Evolutionary conservation across 2,888 invertebrate genomes (phyloP), one percentile per base, ranked within the genome.

Genomic region (Oeneis ivallda): DNA sequence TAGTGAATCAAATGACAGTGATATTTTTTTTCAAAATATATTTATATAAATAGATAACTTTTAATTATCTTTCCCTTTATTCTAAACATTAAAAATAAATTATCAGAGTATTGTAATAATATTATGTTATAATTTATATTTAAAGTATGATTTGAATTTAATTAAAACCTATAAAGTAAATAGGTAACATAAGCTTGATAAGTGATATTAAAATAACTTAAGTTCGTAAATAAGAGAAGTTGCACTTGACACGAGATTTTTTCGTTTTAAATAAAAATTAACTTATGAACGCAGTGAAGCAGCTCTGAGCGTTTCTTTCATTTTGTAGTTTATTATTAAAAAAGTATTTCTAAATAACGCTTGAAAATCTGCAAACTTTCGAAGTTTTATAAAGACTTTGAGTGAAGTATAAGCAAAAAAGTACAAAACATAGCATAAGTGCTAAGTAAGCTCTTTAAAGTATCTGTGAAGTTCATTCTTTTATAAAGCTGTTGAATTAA

Each of bases 301-400:
- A 34, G 34, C 34, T 37, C 0, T 15, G 52, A 15, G 52, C 13
- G 4, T 9, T 52, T 32, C 8, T 32, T 13, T 52, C 13, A 26
- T 52, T 52, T 52, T 13, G 34, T 37, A 26, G 11, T 50, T 50
- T 50, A 26, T 50, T 50, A 50, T 34, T 34, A 53, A 53, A 53
- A 53, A 34, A 5, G n/a, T 52, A 32, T 15, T 53, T 34, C 43
- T 41, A 57, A 57, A 41, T 57, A 57, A 26, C 26, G 19, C 11
- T 26, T 34, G 52, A 34, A 53, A 34, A 53, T 34, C 34, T 15
- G 34, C 34, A 54, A 37, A 54, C 37, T 54, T 37, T 11, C 34
- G 54, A 54, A 34, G 54, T 37, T 37, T 53, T 26, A 32, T 53
- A 15, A 53, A 53, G 15, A 54, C 37, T 37, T 54, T n/a, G 17